Percentiles rank a stretch among this genome's conserved stretches.
Conservation (phyloP, 2,113 vertebrate species). For the Isichthys henryi region DNA sequence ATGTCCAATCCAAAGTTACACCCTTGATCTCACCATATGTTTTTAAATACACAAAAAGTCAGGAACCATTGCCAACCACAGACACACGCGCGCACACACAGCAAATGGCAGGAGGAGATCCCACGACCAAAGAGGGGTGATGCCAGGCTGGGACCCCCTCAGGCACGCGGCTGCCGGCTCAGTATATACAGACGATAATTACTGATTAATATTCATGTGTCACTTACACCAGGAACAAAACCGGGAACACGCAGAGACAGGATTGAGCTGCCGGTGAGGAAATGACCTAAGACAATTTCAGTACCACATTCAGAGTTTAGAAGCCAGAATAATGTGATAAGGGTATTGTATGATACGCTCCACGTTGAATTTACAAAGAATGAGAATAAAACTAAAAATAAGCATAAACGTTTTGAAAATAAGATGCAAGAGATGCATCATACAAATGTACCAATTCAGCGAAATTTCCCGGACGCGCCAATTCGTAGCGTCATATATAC, state of each 20-base stretch:
- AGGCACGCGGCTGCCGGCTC: neutral
- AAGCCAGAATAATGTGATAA: neutral
- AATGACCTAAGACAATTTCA: neutral
- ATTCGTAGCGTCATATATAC: neutral
- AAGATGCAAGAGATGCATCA: neutral
- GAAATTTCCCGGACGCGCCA: neutral
- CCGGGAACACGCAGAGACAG: neutral
- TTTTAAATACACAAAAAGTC: neutral
- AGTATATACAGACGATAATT: neutral
- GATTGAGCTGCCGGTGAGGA: neutral
- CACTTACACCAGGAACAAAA: neutral
- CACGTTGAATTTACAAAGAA: neutral
- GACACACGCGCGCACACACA: neutral
- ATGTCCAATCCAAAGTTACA: neutral
- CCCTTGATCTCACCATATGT: neutral
- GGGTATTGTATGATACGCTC: neutral
- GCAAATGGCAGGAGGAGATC: neutral
- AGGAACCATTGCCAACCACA: neutral
- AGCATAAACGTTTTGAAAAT: neutral
- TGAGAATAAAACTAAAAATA: neutral
- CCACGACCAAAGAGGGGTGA: neutral
- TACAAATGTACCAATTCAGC: neutral
- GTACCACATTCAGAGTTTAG: neutral
- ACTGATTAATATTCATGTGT: neutral
- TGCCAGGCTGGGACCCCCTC: neutral